Evolutionary conservation across 1,140 invertebrate genomes (phyloP).

Genomic region (Vanessa atalanta): DNA sequence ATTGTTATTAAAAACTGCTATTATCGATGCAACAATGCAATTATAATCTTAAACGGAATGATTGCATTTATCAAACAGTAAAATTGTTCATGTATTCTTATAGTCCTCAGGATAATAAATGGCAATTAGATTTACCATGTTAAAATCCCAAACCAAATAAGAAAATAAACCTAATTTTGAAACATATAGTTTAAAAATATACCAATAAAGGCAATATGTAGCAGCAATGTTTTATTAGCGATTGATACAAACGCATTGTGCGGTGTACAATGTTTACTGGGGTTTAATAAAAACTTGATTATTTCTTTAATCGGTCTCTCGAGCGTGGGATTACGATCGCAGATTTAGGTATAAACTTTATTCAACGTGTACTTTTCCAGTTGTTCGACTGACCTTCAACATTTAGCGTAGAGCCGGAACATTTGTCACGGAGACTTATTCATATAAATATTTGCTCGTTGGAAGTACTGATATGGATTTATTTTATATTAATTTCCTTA

Average conservation of each 20-base stretch:
- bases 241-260: slow-evolving; percentile 13
- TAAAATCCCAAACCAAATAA: no score
- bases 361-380: slow-evolving; percentile 71
- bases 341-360: slow-evolving; percentile 74
- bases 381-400: slow-evolving; percentile 61
- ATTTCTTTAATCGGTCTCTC: slow-evolving; percentile 67
- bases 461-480: slow-evolving; percentile 27
- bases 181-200: background rate
- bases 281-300: slow-evolving; percentile 61
- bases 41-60: no score
- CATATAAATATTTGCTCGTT: slow-evolving; percentile 47
- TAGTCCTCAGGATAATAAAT: no score
- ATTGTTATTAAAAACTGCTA: no score
- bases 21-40: no score
- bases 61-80: no score
- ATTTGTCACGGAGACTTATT: slow-evolving; percentile 56
- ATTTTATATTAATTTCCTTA: slow-evolving; percentile 19
- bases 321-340: slow-evolving; percentile 69
- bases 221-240: background rate
- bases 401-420: slow-evolving; percentile 63
- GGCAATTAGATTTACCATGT: no score
- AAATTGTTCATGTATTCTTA: no score
- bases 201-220: background rate
- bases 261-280: slow-evolving; percentile 24
- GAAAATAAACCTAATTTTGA: no score